Evolutionary conservation across 2,888 invertebrate species (phyloP).

Genomic region (Metallyticus violacea): DNA sequence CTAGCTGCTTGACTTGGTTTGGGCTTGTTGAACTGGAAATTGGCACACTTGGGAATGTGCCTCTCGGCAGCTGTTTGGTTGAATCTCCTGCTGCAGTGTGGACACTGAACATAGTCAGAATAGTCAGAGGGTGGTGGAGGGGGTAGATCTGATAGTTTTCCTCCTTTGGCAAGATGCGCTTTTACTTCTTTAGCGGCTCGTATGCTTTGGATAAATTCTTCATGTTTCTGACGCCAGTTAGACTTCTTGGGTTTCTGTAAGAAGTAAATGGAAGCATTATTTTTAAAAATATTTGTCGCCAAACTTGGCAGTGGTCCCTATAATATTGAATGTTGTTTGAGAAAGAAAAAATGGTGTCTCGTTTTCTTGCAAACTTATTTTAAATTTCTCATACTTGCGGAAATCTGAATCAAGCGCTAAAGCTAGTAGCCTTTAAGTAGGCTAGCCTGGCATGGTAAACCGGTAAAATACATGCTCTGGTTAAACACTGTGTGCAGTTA

Average conservation of each 20-base stretch:
- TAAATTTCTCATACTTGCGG: too few species aligned
- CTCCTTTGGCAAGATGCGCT: slow-evolving; percentile 76
- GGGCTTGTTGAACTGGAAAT: slow-evolving; percentile 76
- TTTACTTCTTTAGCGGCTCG: slow-evolving; percentile 85
- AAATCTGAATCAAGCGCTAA: too few species aligned
- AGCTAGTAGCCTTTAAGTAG: too few species aligned
- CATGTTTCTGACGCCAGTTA: slow-evolving; percentile 91
- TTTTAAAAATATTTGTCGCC: too few species aligned
- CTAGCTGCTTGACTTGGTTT: slow-evolving; percentile 44
- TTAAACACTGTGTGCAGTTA: too few species aligned
- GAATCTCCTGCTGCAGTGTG: slow-evolving; percentile 83
- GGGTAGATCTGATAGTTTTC: slow-evolving; percentile 81
- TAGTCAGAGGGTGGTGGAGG: slow-evolving; percentile 88
- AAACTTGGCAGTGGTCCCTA: too few species aligned
- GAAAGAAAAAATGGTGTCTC: too few species aligned
- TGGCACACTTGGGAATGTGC: slow-evolving; percentile 90
- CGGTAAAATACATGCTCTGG: too few species aligned
- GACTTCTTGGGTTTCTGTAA: slow-evolving; percentile 48
- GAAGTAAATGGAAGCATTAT: not conserved
- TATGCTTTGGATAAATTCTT: slow-evolving; percentile 88
- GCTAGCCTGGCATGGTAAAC: too few species aligned
- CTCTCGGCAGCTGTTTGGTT: slow-evolving; percentile 80
- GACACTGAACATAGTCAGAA: slow-evolving; percentile 87
- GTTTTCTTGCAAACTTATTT: too few species aligned
- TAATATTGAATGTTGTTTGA: too few species aligned